Conservation (phyloP, 2,888 invertebrate genomes). For the Xestia ashworthii region DNA sequence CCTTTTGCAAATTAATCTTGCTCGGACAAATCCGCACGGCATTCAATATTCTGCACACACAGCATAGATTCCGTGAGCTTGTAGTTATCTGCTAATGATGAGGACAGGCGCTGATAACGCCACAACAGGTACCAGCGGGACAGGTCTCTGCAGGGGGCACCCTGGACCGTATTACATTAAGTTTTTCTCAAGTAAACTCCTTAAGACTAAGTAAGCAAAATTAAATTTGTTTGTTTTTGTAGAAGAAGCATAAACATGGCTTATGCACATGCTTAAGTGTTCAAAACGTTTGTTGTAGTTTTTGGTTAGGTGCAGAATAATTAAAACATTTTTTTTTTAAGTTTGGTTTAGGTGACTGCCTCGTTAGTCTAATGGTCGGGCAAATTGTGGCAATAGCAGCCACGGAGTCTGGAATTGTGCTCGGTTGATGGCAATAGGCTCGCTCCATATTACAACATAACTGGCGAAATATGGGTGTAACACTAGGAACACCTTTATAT, state of each 20-base stretch:
- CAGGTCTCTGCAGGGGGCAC: conserved; percentile 44
- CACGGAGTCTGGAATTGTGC: background rate
- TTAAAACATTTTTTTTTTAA: background rate
- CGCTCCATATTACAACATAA: background rate
- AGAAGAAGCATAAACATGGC: background rate
- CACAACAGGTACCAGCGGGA: conserved; percentile 27
- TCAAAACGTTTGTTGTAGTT: background rate
- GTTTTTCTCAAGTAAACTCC: conserved; percentile 33
- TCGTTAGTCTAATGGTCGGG: too few relatives aligned
- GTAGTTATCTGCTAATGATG: conserved; percentile 63
- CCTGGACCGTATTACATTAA: conserved; percentile 29
- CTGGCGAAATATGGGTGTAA: background rate
- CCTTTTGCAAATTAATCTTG: background rate
- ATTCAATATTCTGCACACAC: background rate
- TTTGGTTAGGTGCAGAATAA: background rate
- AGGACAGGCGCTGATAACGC: conserved; percentile 56
- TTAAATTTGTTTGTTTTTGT: conserved; percentile 18
- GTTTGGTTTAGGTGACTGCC: background rate
- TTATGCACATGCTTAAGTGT: background rate
- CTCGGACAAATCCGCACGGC: conserved; percentile 5
- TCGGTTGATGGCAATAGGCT: background rate
- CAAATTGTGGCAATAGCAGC: background rate
- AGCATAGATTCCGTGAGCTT: conserved; percentile 59
- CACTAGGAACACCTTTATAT: background rate
- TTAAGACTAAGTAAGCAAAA: conserved; percentile 23